Base-by-base conservation (phyloP, 2,888 invertebrate species). In the Opisthograptis luteolata region DNA sequence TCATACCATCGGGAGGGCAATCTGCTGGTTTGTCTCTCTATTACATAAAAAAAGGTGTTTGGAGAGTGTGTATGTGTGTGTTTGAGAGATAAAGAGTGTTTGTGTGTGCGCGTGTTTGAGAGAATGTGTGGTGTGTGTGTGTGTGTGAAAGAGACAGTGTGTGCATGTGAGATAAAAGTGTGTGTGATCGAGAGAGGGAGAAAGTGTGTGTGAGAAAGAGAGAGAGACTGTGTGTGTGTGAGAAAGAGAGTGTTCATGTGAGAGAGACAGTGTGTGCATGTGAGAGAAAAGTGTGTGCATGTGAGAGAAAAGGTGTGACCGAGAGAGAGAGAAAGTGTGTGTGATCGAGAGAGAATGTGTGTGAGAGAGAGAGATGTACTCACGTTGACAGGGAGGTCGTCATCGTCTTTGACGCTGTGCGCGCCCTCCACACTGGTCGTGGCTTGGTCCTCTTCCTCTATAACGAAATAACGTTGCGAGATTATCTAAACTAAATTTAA, bases 301-400 rank as follows among this genome's bases (percentile, higher is more conserved):
- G n/a, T n/a, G n/a, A n/a, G n/a, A n/a, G n/a, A n/a, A n/a, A n/a
- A n/a, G n/a, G n/a, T n/a, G 27, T 1, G 3, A n/a, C n/a, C n/a
- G n/a, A n/a, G n/a, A n/a, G n/a, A n/a, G n/a, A n/a, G n/a, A n/a
- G n/a, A n/a, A 30, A 7, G 30, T 13, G 6, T 32, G 32, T 32
- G 12, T 10, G 19, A 7, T n/a, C n/a, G n/a, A n/a, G n/a, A n/a
- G 31, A 28, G 31, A 4, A n/a, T 19, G 20, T 22, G 34, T 35
- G 17, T 22, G n/a, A n/a, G n/a, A n/a, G n/a, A n/a, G n/a, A n/a
- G n/a, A n/a, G n/a, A 8, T 15, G 24, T 13, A 77, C 90, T 87
- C 46, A 91, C 91, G 66, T 91, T 91, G 57, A 91, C 87, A 40
- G 91, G 91, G 55, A 86, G 32, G 60, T 87, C 87, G 74, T 90